Evolutionary conservation across 1,140 invertebrate genomes (phyloP).

Genomic region (Atta colombica): DNA sequence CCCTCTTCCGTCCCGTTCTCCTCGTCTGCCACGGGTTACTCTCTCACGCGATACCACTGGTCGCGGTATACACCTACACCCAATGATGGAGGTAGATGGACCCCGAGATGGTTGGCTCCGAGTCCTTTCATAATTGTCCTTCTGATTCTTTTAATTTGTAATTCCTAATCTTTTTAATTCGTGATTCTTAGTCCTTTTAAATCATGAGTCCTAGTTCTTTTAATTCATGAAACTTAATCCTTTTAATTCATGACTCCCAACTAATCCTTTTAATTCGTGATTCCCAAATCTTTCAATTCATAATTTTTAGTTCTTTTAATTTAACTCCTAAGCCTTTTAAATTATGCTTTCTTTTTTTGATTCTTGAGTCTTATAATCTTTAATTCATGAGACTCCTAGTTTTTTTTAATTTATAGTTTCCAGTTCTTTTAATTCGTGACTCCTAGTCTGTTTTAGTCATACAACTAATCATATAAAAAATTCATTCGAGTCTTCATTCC

Average conservation of each 20-base stretch:
- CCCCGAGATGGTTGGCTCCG: constrained; percentile 1
- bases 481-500: not conserved
- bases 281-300: not conserved
- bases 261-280: not conserved
- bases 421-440: not conserved
- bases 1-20: constrained; percentile 22
- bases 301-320: not conserved
- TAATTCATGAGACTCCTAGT: not conserved
- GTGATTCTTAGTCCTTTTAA: not conserved
- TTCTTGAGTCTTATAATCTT: not conserved
- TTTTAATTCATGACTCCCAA: too few relatives aligned
- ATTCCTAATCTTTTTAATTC: not conserved
- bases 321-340: not conserved
- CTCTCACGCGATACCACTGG: constrained; percentile 78
- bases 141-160: not conserved
- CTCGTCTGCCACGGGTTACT: constrained; percentile 67
- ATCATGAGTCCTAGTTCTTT: not conserved
- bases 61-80: constrained; percentile 71
- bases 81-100: constrained; percentile 49
- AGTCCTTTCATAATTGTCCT: constrained; percentile 11
- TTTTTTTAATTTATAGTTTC: not conserved
- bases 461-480: not conserved
- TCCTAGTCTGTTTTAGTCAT: not conserved
- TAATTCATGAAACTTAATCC: not conserved
- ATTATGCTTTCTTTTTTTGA: not conserved